Base-by-base conservation (phyloP, 2,797 vertebrate species). In the Bufotes viridis region DNA sequence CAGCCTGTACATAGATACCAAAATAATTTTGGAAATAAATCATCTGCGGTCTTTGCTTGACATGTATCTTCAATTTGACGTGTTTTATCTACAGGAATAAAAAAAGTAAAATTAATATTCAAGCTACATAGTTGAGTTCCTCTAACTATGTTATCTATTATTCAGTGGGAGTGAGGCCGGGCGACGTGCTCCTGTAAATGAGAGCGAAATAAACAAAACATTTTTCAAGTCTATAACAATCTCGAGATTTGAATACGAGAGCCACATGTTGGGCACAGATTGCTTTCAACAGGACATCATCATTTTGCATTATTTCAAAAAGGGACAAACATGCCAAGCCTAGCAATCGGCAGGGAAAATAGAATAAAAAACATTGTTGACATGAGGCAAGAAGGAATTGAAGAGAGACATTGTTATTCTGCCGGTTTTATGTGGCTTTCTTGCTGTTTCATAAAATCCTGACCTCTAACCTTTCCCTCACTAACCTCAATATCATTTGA, bases 81-180 rank as follows among this genome's bases (percentile, higher is more conserved):
- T 67, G 20, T 81, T 81, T 81, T 81, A 67, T 81, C 61, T 49
- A 67, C 80, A 67, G 24, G 69, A 87, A 70, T 60, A 79, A 87
- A 83, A 83, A 65, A 82, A 83, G 51, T 69, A 13, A 70, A 78
- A 88, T 88, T 79, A 84, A 88, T 88, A 88, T 88, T 88, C 82
- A 5, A 80, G 63, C 24, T 29, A n/a, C 82, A 88, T 80, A 80
- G 67, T 57, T 17, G 29, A 84, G 75, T 81, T 88, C 55, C 67
- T 80, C 57, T 80, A 84, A 88, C 87, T 72, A 63, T 51, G 9
- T 85, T 85, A 81, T 88, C 51, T 88, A 81, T 88, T 88, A 88
- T 88, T 88, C 82, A 88, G 67, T 76, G 82, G 20, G 5, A 78
- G 61, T 22, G 57, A 72, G 70, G 55, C 51, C 22, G 81, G 51